Conservation (phyloP, 2,113 vertebrate genomes). For the Jacana jacana region DNA sequence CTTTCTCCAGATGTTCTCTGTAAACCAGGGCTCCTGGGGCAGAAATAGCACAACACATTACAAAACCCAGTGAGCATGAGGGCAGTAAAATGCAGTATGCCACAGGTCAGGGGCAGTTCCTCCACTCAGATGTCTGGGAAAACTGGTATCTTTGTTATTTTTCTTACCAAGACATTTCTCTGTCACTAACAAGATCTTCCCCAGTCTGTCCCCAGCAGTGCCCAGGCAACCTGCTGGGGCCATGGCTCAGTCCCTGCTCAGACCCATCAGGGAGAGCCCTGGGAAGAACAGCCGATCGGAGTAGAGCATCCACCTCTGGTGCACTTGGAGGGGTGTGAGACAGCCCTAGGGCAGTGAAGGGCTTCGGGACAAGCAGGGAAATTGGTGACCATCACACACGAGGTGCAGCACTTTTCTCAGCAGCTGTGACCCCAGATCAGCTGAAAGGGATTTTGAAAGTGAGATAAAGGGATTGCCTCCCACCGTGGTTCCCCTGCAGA, state of each 20-base stretch:
- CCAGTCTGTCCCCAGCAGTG: not conserved
- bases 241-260: not conserved
- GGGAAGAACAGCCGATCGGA: accelerated
- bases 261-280: not conserved
- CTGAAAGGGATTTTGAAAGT: conserved; percentile 32
- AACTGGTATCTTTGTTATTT: not conserved
- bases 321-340: not conserved
- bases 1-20: not conserved
- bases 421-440: conserved; percentile 11
- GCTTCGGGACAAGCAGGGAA: not conserved
- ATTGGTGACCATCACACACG: not conserved
- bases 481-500: not conserved
- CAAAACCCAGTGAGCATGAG: not conserved
- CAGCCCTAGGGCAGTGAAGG: not conserved
- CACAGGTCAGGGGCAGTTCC: not conserved
- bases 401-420: not conserved
- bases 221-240: not conserved
- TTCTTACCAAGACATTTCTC: not conserved
- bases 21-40: not conserved
- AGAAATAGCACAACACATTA: not conserved
- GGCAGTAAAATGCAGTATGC: not conserved
- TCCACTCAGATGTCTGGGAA: not conserved
- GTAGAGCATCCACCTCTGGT: not conserved
- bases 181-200: not conserved
- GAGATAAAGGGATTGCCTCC: conserved; percentile 44